phyloP scores from a whole-genome alignment of 2,797 vertebrate genomes.

The Poeciliopsis presidionis region DNA sequence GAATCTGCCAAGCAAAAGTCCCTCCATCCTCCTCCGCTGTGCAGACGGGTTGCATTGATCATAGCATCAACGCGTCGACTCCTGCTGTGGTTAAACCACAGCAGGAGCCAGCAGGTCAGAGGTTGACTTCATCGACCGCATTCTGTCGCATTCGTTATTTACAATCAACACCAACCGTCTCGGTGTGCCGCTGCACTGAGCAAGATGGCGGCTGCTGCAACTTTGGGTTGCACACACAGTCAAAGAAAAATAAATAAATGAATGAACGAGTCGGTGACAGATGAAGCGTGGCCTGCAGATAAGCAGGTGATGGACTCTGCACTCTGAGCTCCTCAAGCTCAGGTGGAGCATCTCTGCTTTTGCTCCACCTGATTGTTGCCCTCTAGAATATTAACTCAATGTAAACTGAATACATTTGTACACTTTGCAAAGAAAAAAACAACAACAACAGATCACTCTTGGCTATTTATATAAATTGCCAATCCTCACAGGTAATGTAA shows the following conservation, averaged over 20 bases:
- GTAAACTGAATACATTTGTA: background rate
- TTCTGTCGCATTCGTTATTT: constrained; percentile 28
- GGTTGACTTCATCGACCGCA: constrained; percentile 10
- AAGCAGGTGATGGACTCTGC: background rate
- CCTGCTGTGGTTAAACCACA: constrained; percentile 14
- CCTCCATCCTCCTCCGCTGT: background rate
- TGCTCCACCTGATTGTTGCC: background rate
- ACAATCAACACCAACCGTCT: constrained; percentile 8
- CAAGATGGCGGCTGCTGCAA: background rate
- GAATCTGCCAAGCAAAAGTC: constrained; percentile 6
- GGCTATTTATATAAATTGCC: too few relatives aligned
- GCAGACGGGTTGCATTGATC: constrained; percentile 12
- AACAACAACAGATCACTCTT: too few relatives aligned
- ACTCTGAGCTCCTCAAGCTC: background rate
- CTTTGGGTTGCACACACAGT: background rate
- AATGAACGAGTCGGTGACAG: background rate
- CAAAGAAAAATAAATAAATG: background rate
- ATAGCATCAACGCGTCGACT: constrained; percentile 12
- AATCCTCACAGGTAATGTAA: too few relatives aligned
- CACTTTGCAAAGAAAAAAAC: background rate
- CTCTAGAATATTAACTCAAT: background rate
- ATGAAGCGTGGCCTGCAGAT: background rate
- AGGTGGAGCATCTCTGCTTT: background rate
- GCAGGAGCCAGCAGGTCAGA: background rate
- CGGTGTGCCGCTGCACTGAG: background rate